Evolutionary conservation across 2,888 invertebrate species (phyloP), one percentile per base, ranked within the genome.

Genomic region (Rhamnusium bicolor): DNA sequence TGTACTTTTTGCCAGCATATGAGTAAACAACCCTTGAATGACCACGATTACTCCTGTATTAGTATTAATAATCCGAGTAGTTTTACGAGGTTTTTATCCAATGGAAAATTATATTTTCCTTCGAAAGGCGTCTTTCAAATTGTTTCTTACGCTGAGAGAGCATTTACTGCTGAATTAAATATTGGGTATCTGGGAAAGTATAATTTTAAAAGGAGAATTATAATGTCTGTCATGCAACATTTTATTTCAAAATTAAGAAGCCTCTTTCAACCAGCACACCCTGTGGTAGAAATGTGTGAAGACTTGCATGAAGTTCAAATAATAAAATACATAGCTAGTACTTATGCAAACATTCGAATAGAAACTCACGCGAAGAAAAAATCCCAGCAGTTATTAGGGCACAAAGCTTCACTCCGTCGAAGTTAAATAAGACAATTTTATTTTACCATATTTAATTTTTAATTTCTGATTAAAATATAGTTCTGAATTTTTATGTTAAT

Each of bases 271-370:
- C 73, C 65, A 32, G 27, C 73, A 27, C 69, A 73, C 63, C 73
- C 69, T 51, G 27, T 73, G 21, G 65, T 69, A 56, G 63, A 69
- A 16, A 73, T 65, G 65, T 58, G 56, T 63, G 73, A 73, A 65
- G 65, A 73, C 47, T 56, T 73, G 24, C 73, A 73, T 62, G 73
- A 69, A 65, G 65, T 69, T 54, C 73, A 73, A 69, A 51, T 54
- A 16, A 69, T 40, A 61, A 72, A 54, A 21, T 54, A 19, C 21
- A 24, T 54, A 19, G 54, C 54, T 19, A 19, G 21, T 54, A 54
- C 54, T 19, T 54, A 54, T 54, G 7, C 54, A n/a, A 21, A 54
- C 24, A 21, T 62, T 54, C 46, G 65, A 54, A 73, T 73, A 58
- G 27, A 72, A 68, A 72, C 62, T 6, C 72, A 61, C 51, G 68